Evolutionary conservation across 2,113 vertebrate genomes (phyloP).

Genomic region (Anthoscopus minutus): DNA sequence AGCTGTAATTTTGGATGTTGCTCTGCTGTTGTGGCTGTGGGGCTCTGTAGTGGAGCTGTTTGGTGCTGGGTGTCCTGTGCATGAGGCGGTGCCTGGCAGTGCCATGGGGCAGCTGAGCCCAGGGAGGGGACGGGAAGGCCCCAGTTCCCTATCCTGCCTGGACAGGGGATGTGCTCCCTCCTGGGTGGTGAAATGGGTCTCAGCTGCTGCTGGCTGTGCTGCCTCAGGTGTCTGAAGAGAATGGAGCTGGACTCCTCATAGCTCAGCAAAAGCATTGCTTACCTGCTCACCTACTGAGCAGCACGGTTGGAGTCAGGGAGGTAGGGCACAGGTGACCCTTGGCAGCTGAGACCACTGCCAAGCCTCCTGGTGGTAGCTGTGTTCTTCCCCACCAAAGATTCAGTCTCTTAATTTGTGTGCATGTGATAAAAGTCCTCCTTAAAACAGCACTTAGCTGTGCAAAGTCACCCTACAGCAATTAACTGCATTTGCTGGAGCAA

Average conservation of each 20-base stretch:
- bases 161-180: neutral
- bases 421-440: neutral
- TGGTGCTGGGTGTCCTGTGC: neutral
- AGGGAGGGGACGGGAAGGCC: fast-evolving
- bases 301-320: neutral
- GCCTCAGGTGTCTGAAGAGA: neutral
- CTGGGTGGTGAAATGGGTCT: neutral
- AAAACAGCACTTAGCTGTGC: neutral
- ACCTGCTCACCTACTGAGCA: neutral
- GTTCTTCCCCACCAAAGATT: neutral
- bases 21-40: neutral
- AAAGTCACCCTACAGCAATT: neutral
- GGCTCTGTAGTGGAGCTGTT: neutral
- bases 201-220: neutral
- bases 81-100: neutral
- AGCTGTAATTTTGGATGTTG: neutral
- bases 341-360: neutral
- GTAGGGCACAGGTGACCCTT: neutral
- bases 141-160: neutral
- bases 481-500: neutral
- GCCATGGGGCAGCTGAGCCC: neutral
- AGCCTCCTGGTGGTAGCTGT: neutral
- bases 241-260: neutral
- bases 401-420: neutral
- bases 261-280: neutral